Conservation (phyloP, 2,888 invertebrate species). For the Eilema griseolum region DNA sequence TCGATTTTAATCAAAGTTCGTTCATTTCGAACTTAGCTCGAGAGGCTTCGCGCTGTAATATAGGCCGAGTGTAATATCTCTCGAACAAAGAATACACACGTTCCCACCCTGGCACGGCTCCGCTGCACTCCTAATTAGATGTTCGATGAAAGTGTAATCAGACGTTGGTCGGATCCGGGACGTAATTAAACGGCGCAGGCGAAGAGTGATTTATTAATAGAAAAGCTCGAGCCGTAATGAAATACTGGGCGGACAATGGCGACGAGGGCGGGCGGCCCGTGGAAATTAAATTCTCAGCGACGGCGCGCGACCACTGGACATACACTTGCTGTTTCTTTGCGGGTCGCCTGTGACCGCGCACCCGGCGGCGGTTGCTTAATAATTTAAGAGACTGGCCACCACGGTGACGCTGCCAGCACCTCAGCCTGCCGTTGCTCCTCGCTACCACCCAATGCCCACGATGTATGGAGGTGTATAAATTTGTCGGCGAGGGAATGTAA, state of each 20-base stretch:
- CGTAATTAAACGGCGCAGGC: slow-evolving; percentile 86
- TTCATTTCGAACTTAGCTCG: slow-evolving; percentile 78
- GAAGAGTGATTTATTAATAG: slow-evolving; percentile 88
- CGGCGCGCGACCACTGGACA: slow-evolving; percentile 65
- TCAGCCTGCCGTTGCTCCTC: slow-evolving; percentile 35
- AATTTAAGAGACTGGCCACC: slow-evolving; percentile 67
- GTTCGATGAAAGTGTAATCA: slow-evolving; percentile 87
- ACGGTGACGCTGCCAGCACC: slow-evolving; percentile 47
- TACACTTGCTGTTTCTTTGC: slow-evolving; percentile 77
- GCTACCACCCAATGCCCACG: slow-evolving; percentile 67
- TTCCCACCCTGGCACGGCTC: slow-evolving; percentile 63
- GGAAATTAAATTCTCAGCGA: slow-evolving; percentile 85
- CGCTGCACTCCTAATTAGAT: slow-evolving; percentile 86
- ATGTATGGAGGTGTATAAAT: slow-evolving; percentile 84
- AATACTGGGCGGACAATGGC: slow-evolving; percentile 86
- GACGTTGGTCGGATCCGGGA: slow-evolving; percentile 83
- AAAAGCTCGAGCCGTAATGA: slow-evolving; percentile 86
- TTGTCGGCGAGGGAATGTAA: slow-evolving; percentile 85
- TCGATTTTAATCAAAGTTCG: slow-evolving; percentile 82
- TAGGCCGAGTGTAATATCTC: slow-evolving; percentile 78
- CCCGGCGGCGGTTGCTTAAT: slow-evolving; percentile 70
- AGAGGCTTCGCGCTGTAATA: slow-evolving; percentile 72
- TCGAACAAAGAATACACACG: slow-evolving; percentile 81
- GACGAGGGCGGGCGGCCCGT: slow-evolving; percentile 78
- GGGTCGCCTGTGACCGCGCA: slow-evolving; percentile 52